These are phyloP conservation scores for Isurus oxyrinchus DNA, from an alignment of 2,113 vertebrate genomes.

Conservation along the genomic window DNA sequence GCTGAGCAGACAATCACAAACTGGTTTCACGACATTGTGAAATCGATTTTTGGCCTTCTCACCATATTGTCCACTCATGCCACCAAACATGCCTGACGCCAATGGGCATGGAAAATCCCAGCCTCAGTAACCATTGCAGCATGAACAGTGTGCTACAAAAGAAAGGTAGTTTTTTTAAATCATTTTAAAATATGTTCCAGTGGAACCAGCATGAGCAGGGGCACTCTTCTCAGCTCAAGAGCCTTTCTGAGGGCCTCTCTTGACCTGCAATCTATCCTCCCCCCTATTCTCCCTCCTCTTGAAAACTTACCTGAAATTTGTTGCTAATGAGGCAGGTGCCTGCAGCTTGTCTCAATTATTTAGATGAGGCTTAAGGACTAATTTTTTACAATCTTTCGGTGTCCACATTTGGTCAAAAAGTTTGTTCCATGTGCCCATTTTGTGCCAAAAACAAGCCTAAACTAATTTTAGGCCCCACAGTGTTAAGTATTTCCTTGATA, in stretches of 20 bases:
- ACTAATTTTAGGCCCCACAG: not conserved
- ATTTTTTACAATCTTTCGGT: not conserved
- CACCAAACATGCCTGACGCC: no score
- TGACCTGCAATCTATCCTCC: not conserved
- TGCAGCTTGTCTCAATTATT: not conserved
- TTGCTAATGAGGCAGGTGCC: not conserved
- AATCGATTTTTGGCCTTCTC: no score
- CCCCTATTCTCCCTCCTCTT: no score
- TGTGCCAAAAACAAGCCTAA: not conserved
- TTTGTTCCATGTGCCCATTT: not conserved
- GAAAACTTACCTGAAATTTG: no score
- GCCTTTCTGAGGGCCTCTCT: not conserved
- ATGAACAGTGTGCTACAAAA: no score
- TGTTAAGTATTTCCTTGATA: not conserved
- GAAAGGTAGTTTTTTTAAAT: no score
- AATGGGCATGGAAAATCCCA: no score
- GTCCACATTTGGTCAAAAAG: not conserved
- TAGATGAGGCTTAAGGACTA: not conserved
- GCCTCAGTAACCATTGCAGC: not conserved
- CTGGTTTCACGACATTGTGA: no score
- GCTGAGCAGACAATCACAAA: no score
- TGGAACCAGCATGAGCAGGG: not conserved
- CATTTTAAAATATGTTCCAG: no score
- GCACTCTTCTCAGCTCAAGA: not conserved
- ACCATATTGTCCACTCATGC: no score